These are phyloP conservation scores for Phalanger gymnotis DNA, from an alignment of 2,797 vertebrate species.

Conservation along the genomic window DNA sequence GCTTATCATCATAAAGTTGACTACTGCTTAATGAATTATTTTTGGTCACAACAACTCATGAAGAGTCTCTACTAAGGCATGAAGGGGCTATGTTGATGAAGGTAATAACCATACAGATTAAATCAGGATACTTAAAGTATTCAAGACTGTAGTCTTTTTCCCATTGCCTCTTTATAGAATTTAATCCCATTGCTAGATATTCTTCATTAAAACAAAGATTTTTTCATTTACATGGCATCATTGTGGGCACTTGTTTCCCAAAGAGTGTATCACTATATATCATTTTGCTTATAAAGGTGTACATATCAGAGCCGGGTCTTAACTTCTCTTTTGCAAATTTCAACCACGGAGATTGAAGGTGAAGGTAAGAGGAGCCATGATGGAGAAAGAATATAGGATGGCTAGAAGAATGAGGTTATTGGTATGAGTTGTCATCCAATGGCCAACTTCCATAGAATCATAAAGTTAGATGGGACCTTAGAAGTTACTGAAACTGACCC, in stretches of 20 bases:
- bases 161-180: neutral
- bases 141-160: neutral
- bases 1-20: neutral
- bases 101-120: neutral
- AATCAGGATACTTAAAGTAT: neutral
- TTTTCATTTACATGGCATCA: neutral
- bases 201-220: neutral
- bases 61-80: neutral
- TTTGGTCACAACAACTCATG: neutral
- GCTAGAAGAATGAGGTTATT: neutral
- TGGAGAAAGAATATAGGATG: neutral
- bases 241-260: neutral
- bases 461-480: neutral
- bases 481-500: neutral
- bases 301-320: neutral
- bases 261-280: neutral
- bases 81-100: neutral
- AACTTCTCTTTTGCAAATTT: neutral
- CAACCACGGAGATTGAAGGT: neutral
- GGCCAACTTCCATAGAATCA: neutral
- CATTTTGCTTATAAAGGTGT: neutral
- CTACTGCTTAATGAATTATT: neutral
- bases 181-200: neutral
- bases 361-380: neutral
- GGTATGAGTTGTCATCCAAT: neutral